Evolutionary conservation across 1,140 invertebrate genomes (phyloP).

Genomic region (Tigriopus japonicus): DNA sequence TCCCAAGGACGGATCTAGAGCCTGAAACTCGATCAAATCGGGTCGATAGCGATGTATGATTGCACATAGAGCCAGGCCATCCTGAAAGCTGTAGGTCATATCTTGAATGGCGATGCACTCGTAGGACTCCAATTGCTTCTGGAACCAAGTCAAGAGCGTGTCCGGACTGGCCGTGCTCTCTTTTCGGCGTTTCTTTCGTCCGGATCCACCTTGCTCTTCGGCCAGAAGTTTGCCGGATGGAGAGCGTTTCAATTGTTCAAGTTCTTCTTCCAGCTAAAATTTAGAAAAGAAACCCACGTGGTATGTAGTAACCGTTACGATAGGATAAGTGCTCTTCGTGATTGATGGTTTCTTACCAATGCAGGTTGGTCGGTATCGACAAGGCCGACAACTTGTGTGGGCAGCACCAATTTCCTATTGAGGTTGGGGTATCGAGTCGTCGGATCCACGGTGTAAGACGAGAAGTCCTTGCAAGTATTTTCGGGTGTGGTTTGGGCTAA

Average conservation of each 20-base stretch:
- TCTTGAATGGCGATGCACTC: constrained; percentile 44
- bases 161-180: constrained; percentile 48
- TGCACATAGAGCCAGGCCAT: constrained; percentile 57
- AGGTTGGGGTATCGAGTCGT: constrained; percentile 39
- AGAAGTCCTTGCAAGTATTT: constrained; percentile 73
- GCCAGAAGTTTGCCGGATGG: too few species aligned
- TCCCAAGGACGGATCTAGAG: constrained; percentile 41
- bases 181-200: constrained; percentile 2
- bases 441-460: constrained; percentile 73
- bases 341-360: constrained; percentile 25
- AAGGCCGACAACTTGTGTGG: constrained; percentile 41
- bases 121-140: constrained; percentile 46
- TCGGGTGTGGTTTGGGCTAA: constrained; percentile 88
- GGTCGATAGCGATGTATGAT: constrained; percentile 66
- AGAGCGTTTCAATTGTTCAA: too few species aligned
- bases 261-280: too few species aligned
- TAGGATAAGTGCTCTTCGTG: too few species aligned
- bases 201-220: background rate
- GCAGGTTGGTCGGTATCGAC: constrained; percentile 40
- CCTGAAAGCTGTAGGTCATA: constrained; percentile 44
- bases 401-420: constrained; percentile 35
- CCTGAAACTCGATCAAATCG: constrained; percentile 55
- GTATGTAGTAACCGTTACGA: too few species aligned
- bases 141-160: constrained; percentile 50
- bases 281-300: too few species aligned